Conservation (phyloP, 2,888 invertebrate genomes). For the Embidobia sp. region DNA sequence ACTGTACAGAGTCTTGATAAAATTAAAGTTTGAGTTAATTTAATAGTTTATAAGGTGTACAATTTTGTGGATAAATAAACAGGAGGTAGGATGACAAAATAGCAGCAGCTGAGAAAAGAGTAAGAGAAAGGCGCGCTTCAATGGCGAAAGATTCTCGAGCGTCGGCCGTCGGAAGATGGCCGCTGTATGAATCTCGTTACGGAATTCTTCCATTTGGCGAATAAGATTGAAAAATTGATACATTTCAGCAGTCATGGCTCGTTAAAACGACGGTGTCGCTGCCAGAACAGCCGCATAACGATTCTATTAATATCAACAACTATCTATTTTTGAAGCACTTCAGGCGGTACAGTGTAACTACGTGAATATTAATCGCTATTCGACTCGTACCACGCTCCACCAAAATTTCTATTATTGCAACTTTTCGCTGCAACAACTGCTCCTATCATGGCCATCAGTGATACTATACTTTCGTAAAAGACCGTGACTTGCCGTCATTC, state of each 20-base stretch:
- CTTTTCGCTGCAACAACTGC: slow-evolving; percentile 37
- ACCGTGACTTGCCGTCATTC: too few species aligned
- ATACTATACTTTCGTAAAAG: slow-evolving; percentile 35
- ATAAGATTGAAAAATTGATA: slow-evolving; percentile 76
- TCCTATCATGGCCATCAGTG: slow-evolving; percentile 27
- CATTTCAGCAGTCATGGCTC: slow-evolving; percentile 77
- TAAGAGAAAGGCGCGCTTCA: slow-evolving; percentile 50
- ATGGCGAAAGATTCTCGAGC: slow-evolving; percentile 68
- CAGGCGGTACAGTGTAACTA: slow-evolving; percentile 72
- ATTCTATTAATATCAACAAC: slow-evolving; percentile 75
- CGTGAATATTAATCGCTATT: slow-evolving; percentile 76
- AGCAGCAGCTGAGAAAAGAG: not conserved
- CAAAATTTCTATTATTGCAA: slow-evolving; percentile 67
- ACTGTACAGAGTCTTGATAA: too few species aligned
- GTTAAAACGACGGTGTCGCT: slow-evolving; percentile 77
- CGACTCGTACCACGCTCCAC: slow-evolving; percentile 67
- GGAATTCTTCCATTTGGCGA: slow-evolving; percentile 69
- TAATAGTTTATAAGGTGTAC: too few species aligned
- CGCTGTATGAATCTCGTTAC: slow-evolving; percentile 67
- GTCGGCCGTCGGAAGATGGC: slow-evolving; percentile 80
- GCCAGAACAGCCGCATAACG: slow-evolving; percentile 68
- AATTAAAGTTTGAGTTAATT: too few species aligned
- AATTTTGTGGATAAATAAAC: too few species aligned
- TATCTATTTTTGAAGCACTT: slow-evolving; percentile 71
- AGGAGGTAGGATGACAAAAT: too few species aligned